phyloP scores from a whole-genome alignment of 2,888 invertebrate genomes.

The Tetranychus piercei region DNA sequence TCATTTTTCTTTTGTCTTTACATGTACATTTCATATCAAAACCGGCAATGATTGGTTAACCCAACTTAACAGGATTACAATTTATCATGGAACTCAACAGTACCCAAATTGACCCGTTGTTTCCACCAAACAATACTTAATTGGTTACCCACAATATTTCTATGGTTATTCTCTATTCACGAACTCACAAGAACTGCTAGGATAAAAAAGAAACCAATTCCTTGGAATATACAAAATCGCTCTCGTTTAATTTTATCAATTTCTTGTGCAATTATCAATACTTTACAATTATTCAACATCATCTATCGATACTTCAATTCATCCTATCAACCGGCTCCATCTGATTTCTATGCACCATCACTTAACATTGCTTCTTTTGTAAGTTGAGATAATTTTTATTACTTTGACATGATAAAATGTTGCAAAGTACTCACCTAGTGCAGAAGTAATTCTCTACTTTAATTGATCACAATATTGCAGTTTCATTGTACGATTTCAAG shows the following conservation, averaged over 20 bases:
- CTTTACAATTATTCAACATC: slow-evolving; percentile 4
- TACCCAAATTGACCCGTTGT: slow-evolving; percentile 71
- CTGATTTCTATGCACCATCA: slow-evolving; percentile 1
- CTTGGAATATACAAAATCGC: slow-evolving; percentile 24
- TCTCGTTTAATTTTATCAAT: slow-evolving; percentile 18
- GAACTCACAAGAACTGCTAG: slow-evolving; percentile 36
- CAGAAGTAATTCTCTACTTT: background rate
- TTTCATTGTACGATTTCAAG: background rate
- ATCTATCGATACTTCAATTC: background rate
- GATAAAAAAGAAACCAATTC: slow-evolving; percentile 19
- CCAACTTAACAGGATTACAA: slow-evolving; percentile 58
- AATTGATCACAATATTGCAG: background rate
- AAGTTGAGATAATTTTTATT: background rate
- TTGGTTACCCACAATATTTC: slow-evolving; percentile 68
- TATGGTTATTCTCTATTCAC: slow-evolving; percentile 55
- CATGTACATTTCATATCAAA: too few relatives aligned
- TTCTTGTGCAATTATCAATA: slow-evolving; percentile 11
- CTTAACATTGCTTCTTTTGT: slow-evolving; percentile 5
- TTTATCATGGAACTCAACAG: slow-evolving; percentile 53
- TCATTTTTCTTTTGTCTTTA: too few relatives aligned
- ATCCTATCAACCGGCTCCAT: background rate
- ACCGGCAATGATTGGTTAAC: too few relatives aligned
- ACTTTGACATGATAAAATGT: background rate
- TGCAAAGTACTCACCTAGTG: background rate
- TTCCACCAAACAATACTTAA: slow-evolving; percentile 74